Evolutionary conservation across 2,113 vertebrate species (phyloP), one percentile per base, ranked within the genome.

Genomic region (Gopherus evgoodei): DNA sequence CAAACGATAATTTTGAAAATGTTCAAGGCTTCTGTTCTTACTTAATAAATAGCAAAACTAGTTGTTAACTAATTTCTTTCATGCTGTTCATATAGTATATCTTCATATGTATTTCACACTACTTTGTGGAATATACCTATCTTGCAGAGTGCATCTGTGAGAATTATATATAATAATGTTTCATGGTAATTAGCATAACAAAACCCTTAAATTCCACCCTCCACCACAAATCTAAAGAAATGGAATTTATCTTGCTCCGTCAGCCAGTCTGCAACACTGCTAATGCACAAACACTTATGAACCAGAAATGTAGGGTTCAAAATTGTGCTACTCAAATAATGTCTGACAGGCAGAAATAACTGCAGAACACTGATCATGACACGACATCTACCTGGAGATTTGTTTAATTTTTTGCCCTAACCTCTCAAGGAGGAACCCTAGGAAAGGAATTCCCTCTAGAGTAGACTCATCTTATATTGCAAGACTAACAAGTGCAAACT

Each of bases 301-400:
- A 92, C 78, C 50, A 93, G 86, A 91, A 65, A 47, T 54, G 84
- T 65, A 95, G 83, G 19, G 42, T 88, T 75, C 53, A 24, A 22
- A 94, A 84, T 16, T 38, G 42, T 69, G 81, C 49, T 80, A 88
- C 49, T 89, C 65, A 50, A 87, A 89, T 4, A 49, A 54, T 4
- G 50, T 27, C 83, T 94, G 89, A 89, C 88, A 92, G 90, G 81
- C 16, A 85, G 90, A 88, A 96, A 38, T 44, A 91, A 76, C 81
- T 90, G 76, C 54, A 89, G 83, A 95, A 93, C 52, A 85, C 78
- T n/a, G 85, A 92, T 83, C 56, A 1, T 52, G 81, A 53, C 93
- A 93, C 22, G 72, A 88, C 31, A 65, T 62, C 56, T 86, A 96
- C 27, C 87, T 87, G 52, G 84, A 88, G 89, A 90, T 76, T 22